Percentiles rank a stretch among this genome's conserved stretches.
Conservation (phyloP, 2,113 vertebrate species). For the Erythrocercus mccallii region DNA sequence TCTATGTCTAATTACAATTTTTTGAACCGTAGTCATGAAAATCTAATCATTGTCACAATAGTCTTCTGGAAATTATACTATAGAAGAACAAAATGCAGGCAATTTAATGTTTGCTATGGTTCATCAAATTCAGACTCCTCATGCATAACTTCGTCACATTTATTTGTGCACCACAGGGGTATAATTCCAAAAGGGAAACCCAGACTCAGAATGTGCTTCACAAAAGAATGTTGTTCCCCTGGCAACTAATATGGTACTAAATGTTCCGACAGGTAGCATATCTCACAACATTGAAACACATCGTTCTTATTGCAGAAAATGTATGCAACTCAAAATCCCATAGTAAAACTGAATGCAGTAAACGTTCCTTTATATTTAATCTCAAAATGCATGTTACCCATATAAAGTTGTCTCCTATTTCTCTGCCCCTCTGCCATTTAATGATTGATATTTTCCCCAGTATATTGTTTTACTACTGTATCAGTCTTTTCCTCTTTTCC, state of each 20-base stretch:
- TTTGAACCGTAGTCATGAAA: constrained; percentile 40
- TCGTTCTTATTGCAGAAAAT: neutral
- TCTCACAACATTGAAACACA: neutral
- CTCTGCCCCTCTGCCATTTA: neutral
- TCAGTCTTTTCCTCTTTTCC: neutral
- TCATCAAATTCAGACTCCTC: constrained; percentile 50
- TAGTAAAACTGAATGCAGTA: neutral
- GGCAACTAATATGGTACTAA: constrained; percentile 59
- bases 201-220: constrained; percentile 1
- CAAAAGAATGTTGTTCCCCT: constrained; percentile 49
- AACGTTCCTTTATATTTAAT: neutral
- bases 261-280: constrained; percentile 35
- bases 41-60: constrained; percentile 50
- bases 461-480: neutral
- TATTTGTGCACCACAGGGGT: constrained; percentile 33
- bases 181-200: constrained; percentile 27
- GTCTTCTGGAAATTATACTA: constrained; percentile 41
- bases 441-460: neutral
- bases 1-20: constrained; percentile 58
- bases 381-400: neutral
- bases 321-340: neutral
- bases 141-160: constrained; percentile 56
- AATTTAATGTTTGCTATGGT: constrained; percentile 52
- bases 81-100: constrained; percentile 33
- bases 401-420: neutral